Conservation (phyloP, 2,888 invertebrate genomes). For the Amiota minor region DNA sequence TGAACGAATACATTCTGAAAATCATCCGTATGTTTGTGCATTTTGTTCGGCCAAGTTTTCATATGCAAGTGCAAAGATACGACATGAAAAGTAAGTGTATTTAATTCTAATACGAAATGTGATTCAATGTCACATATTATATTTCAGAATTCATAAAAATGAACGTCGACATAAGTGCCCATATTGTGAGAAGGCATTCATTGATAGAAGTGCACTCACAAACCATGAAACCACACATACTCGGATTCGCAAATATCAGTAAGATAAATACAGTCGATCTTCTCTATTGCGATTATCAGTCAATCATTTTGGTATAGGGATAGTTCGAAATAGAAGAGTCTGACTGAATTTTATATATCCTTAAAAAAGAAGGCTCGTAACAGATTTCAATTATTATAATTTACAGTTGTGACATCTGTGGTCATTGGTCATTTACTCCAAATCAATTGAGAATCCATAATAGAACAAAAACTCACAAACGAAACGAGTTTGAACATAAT, state of each 20-base stretch:
- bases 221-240: background rate
- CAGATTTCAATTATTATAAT: background rate
- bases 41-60: no score
- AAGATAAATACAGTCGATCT: background rate
- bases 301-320: no score
- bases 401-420: background rate
- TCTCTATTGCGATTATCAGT: no score
- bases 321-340: no score
- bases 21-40: background rate
- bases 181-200: slow-evolving; percentile 3
- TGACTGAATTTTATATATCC: background rate
- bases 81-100: no score
- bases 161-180: background rate
- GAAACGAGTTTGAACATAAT: background rate
- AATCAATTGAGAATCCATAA: background rate
- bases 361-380: background rate
- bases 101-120: no score
- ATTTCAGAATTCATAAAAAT: background rate
- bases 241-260: background rate
- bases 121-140: no score
- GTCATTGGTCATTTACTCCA: background rate
- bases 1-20: background rate
- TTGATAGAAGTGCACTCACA: background rate
- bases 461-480: background rate
- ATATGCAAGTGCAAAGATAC: no score